Percentiles rank a stretch among this genome's conserved stretches.
These are phyloP conservation scores for Menidia menidia DNA, from an alignment of 2,797 vertebrate species.

Conservation along the genomic window DNA sequence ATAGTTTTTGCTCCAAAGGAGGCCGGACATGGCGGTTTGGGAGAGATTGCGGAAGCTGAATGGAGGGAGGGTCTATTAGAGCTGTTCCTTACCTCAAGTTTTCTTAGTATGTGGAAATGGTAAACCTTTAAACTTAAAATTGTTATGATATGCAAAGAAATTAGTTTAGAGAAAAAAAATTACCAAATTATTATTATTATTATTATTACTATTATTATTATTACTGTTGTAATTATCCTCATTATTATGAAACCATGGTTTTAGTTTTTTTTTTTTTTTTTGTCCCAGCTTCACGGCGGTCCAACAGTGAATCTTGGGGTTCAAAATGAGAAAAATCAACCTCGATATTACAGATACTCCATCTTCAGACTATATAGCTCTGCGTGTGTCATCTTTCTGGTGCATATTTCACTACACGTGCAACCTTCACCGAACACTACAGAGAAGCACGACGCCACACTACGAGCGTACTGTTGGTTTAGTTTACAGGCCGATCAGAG, in stretches of 20 bases:
- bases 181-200: slow-evolving; percentile 83
- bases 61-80: slow-evolving; percentile 69
- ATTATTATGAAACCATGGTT: slow-evolving; percentile 60
- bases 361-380: slow-evolving; percentile 34
- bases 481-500: slow-evolving; percentile 31
- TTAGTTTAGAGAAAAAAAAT: slow-evolving; percentile 83
- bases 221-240: slow-evolving; percentile 74
- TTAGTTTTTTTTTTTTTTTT: slow-evolving; percentile 63
- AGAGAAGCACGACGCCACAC: slow-evolving; percentile 56
- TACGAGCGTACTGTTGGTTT: slow-evolving; percentile 18
- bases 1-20: slow-evolving; percentile 45
- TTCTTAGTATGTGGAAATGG: slow-evolving; percentile 82
- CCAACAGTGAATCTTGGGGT: slow-evolving; percentile 51
- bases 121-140: slow-evolving; percentile 85
- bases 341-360: slow-evolving; percentile 35
- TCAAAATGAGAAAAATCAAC: slow-evolving; percentile 31
- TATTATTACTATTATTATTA: slow-evolving; percentile 58
- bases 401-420: slow-evolving; percentile 41
- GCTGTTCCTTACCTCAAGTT: slow-evolving; percentile 83
- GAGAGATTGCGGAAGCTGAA: slow-evolving; percentile 56
- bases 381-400: slow-evolving; percentile 19
- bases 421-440: slow-evolving; percentile 53
- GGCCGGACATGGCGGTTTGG: slow-evolving; percentile 46
- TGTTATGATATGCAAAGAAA: slow-evolving; percentile 87
- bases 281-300: slow-evolving; percentile 55